Base-by-base conservation (phyloP, 2,113 vertebrate genomes). In the Centropus unirufus region DNA sequence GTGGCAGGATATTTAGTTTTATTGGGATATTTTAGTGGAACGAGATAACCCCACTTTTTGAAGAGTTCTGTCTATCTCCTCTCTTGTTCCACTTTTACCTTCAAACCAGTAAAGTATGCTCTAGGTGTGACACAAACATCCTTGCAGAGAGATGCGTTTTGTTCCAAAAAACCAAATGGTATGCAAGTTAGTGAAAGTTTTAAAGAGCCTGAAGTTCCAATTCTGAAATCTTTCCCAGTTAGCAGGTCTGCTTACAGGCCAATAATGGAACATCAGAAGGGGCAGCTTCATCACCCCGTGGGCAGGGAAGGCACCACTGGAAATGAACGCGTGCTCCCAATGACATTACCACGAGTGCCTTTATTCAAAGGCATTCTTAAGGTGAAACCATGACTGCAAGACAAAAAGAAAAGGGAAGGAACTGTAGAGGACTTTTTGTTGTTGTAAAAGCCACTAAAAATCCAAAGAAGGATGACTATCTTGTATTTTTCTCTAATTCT, bases 281-380 rank as follows among this genome's bases (percentile, higher is more conserved):
- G 19, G 23, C 12, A 42, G 14, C 8, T 42, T 42, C 74, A 52
- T 4, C 24, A 64, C 7, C 44, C 42, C 54, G 27, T 1, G 11
- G 44, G 20, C 20, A 74, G 42, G 52, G 89, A 74, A 83, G 46
- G 59, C 27, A 83, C 27, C 27, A 24, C 22, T 77, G 64, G 24
- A 54, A 76, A 90, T 62, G 42, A 61, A 69, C 26, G 49, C 34
- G 46, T 3, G 2, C 26, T 51, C 30, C 32, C 59, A 77, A 3
- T 6, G 20, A 44, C 11, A 42, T 78, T 36, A 74, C 34, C 89
- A 69, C 0, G 46, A 0, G 0, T 4, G 3, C 7, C 27, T 66
- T 58, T 62, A 88, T 11, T 74, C 36, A 46, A 91, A 66, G 5
- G 4, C 12, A 81, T 77, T 83, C 39, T 54, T 77, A 55, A 51